Base-by-base conservation (phyloP, 1,140 invertebrate genomes). In the Medauroidea extradentata region DNA sequence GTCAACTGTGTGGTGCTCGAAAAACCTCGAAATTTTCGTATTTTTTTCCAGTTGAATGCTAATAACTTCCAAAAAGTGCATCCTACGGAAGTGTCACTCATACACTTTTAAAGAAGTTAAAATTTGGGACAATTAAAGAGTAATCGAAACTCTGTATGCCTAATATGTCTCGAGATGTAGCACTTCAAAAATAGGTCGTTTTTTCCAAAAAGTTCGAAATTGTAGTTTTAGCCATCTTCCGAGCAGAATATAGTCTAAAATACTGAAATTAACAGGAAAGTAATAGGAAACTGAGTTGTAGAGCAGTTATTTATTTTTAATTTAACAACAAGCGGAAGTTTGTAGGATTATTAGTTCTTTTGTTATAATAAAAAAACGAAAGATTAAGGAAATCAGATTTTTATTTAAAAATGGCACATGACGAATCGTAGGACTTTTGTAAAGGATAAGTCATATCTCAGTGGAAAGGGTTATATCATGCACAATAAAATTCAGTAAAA, bases 231-330 rank as follows among this genome's bases (percentile, higher is more conserved):
- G 50, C 25, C 25, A 29, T n/a, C 25, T 52, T 52, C 34, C 21
- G 50, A 52, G 34, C 50, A 52, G 50, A 52, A n/a, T n/a, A 52
- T 52, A 4, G 50, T 5, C 50, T 38, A 25, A 52, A 52, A 52
- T 52, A 44, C 50, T 21, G 4, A 52, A 5, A 5, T n/a, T 18
- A 52, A 4, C 4, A 52, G 34, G n/a, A 52, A 52, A 52, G 50
- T 24, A 4, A 52, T 52, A 27, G 21, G 50, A 52, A n/a, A 52
- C 21, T 11, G 50, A 24, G 29, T 52, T 52, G 50, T 52, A 52
- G n/a, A 52, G 50, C 50, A 52, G 50, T 52, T 52, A 52, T 52
- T 52, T 38, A 52, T 9, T n/a, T 52, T 52, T 52, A 52, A 52
- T 52, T 52, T 5, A 52, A n/a, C 29, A 52, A 21, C n/a, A 52